A percentile compares a stretch with the other conserved stretches of the same genome.
Evolutionary conservation across 2,113 vertebrate species (phyloP).

Genomic region (Semicossyphus pulcher): DNA sequence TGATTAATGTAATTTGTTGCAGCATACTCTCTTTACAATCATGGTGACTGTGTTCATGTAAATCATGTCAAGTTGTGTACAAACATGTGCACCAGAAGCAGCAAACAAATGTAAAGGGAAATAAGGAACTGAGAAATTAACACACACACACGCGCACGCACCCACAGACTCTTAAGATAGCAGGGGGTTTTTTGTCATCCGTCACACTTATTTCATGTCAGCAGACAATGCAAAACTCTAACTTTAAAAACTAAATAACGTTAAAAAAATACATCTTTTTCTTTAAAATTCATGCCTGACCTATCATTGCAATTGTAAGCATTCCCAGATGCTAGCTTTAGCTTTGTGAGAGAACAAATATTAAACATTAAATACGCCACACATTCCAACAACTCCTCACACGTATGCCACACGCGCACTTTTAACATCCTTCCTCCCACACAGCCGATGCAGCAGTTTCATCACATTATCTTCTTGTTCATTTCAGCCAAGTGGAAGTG

Average conservation of each 20-base stretch:
- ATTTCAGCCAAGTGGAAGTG: constrained; percentile 57
- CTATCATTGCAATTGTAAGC: constrained; percentile 69
- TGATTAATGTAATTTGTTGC: constrained; percentile 31
- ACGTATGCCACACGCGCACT: neutral
- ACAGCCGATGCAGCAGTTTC: constrained; percentile 11
- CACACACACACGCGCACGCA: neutral
- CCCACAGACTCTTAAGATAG: constrained; percentile 31
- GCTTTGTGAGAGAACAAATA: constrained; percentile 60
- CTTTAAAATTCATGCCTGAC: constrained; percentile 69
- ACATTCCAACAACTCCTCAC: constrained; percentile 18
- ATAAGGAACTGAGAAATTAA: constrained; percentile 17
- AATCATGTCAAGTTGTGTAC: constrained; percentile 47
- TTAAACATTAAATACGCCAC: constrained; percentile 62
- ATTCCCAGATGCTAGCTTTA: constrained; percentile 72
- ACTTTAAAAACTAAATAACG: constrained; percentile 64
- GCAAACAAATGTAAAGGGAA: constrained; percentile 52
- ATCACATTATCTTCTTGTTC: constrained; percentile 53
- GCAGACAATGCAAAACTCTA: constrained; percentile 39
- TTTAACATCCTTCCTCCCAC: neutral
- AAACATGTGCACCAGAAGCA: constrained; percentile 62
- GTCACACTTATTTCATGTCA: constrained; percentile 32
- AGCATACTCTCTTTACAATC: constrained; percentile 41
- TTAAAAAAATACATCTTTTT: constrained; percentile 77
- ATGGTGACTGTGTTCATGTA: constrained; percentile 37
- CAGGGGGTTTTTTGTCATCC: constrained; percentile 24